A percentile compares a stretch with the other conserved stretches of the same genome.
These are phyloP conservation scores for Caradrina kadenii DNA, from an alignment of 2,888 invertebrate species.

Conservation along the genomic window DNA sequence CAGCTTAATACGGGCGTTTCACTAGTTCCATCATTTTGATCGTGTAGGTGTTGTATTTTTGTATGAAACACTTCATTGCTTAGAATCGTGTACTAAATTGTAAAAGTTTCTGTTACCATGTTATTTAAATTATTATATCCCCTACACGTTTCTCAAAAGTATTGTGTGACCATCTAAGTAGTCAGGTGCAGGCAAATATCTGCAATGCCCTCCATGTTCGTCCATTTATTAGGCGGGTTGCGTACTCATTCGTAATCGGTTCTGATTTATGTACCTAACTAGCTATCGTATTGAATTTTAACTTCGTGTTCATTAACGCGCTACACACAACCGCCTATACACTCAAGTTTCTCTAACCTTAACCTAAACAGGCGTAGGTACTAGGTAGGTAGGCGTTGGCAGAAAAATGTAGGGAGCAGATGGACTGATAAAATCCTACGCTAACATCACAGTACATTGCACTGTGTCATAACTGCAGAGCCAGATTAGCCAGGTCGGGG, in stretches of 20 bases:
- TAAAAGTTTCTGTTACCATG: no score
- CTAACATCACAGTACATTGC: not conserved
- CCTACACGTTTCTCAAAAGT: no score
- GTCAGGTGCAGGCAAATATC: no score
- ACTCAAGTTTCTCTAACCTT: conserved; percentile 51
- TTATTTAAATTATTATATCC: no score
- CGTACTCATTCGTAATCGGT: not conserved
- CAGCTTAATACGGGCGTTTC: not conserved
- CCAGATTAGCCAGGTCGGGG: not conserved
- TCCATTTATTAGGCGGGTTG: not conserved
- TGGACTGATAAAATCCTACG: conserved; percentile 19
- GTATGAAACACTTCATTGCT: no score
- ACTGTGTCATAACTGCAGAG: not conserved
- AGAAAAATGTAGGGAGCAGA: conserved; percentile 16
- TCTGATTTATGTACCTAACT: conserved; percentile 5
- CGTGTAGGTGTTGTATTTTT: no score
- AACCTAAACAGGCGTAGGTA: conserved; percentile 32
- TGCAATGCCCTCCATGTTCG: not conserved
- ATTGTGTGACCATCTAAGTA: no score
- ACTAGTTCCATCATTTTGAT: no score
- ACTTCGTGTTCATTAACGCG: conserved; percentile 20
- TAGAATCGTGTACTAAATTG: no score
- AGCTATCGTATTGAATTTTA: not conserved
- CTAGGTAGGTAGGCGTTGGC: conserved; percentile 24
- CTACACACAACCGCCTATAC: conserved; percentile 17